Evolutionary conservation across 2,113 vertebrate genomes (phyloP).

Genomic region (Lota lota): DNA sequence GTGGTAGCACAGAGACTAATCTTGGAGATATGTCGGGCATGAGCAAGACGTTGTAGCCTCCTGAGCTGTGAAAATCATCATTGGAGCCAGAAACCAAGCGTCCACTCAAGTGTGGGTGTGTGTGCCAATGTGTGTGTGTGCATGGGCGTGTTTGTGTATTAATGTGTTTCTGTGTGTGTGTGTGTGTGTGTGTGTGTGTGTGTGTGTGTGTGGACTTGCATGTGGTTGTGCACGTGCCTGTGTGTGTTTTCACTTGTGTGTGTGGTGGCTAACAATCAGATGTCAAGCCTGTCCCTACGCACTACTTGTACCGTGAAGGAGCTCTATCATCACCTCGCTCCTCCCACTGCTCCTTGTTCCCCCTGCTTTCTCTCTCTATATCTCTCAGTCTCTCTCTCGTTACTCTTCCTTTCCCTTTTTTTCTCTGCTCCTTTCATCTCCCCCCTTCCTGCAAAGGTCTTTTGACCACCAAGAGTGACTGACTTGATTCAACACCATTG

Average conservation of each 20-base stretch:
- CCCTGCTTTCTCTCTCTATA: slow-evolving; percentile 32
- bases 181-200: slow-evolving; percentile 18
- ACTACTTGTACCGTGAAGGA: slow-evolving; percentile 46
- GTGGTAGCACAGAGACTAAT: neutral
- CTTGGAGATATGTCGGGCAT: slow-evolving; percentile 16
- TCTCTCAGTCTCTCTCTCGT: slow-evolving; percentile 9
- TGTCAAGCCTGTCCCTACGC: slow-evolving; percentile 38
- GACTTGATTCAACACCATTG: neutral
- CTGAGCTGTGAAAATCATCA: slow-evolving; percentile 33
- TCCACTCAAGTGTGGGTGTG: slow-evolving; percentile 12
- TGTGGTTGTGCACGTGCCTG: neutral
- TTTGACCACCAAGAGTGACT: neutral
- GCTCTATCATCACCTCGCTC: slow-evolving; percentile 48
- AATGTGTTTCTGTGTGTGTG: slow-evolving; percentile 21
- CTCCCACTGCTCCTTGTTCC: slow-evolving; percentile 32
- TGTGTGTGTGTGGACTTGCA: slow-evolving; percentile 4
- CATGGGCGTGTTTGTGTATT: neutral
- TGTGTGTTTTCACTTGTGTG: slow-evolving; percentile 41
- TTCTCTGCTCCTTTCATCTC: neutral
- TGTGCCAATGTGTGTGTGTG: neutral
- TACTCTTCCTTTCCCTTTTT: neutral
- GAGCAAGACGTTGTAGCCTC: slow-evolving; percentile 26
- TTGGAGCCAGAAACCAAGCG: slow-evolving; percentile 20
- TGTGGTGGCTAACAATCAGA: slow-evolving; percentile 44
- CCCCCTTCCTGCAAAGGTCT: no score